Conservation (phyloP, 2,888 invertebrate genomes). For the Disparrhopalites patrizii region DNA sequence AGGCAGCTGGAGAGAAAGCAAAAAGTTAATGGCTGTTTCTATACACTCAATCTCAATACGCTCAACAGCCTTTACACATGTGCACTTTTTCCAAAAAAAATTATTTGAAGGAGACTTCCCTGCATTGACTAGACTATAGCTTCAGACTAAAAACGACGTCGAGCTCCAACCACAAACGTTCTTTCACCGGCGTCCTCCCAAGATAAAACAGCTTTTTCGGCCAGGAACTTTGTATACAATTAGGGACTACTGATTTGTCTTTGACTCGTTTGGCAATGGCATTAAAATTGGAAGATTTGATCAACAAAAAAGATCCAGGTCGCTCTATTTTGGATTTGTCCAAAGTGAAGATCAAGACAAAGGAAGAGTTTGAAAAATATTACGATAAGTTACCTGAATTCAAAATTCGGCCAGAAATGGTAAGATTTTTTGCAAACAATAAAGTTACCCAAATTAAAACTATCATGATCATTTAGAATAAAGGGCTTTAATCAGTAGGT, state of each 20-base stretch:
- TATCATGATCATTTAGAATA: background rate
- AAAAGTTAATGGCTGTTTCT: too few species aligned
- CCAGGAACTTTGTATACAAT: too few species aligned
- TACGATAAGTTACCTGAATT: conserved; percentile 85
- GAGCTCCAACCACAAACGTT: too few species aligned
- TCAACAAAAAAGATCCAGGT: conserved; percentile 76
- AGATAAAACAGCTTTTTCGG: too few species aligned
- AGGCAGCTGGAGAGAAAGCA: too few species aligned
- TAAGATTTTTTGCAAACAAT: conserved; percentile 49
- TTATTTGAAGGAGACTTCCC: too few species aligned
- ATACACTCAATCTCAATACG: too few species aligned
- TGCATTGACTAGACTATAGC: too few species aligned
- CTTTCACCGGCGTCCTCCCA: too few species aligned
- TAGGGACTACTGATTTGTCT: background rate
- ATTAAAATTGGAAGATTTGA: conserved; percentile 75
- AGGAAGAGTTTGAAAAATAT: conserved; percentile 76
- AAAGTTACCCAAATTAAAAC: background rate
- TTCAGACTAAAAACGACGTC: too few species aligned
- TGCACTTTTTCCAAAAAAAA: too few species aligned
- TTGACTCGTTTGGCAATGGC: conserved; percentile 53
- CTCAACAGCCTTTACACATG: too few species aligned
- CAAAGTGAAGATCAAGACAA: conserved; percentile 68
- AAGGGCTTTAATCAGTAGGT: background rate
- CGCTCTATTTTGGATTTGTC: conserved; percentile 75
- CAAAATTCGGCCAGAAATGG: conserved; percentile 82